phyloP scores from a whole-genome alignment of 53 echinoderm and acorn worm species.

The Stichopus horrens region DNA sequence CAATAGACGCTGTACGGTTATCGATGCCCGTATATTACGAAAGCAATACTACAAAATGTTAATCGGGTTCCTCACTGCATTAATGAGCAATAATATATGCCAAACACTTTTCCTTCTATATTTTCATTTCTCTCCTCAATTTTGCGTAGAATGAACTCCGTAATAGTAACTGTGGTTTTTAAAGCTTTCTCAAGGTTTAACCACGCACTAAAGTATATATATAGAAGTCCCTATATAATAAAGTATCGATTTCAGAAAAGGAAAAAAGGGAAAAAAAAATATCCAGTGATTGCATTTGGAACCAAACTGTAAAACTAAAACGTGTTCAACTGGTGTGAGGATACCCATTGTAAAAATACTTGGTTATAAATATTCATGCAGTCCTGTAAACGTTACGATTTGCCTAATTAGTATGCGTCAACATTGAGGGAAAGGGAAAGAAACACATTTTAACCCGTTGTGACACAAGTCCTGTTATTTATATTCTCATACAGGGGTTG shows the following conservation, averaged over 20 bases:
- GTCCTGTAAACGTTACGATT: neutral
- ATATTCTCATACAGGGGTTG: too few species aligned
- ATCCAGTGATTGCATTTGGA: too few species aligned
- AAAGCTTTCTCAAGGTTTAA: constrained; percentile 3
- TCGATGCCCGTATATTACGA: too few species aligned
- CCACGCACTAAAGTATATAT: too few species aligned
- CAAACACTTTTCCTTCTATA: neutral
- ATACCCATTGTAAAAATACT: neutral
- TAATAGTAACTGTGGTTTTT: neutral
- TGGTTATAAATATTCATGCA: constrained; percentile 26
- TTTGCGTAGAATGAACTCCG: too few species aligned
- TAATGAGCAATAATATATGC: constrained; percentile 33
- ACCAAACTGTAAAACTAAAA: neutral
- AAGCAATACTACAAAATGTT: too few species aligned
- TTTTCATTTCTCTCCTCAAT: neutral
- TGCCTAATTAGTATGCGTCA: neutral
- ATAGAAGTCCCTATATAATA: too few species aligned
- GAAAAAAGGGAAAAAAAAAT: too few species aligned
- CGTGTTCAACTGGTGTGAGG: neutral
- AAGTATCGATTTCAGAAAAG: too few species aligned
- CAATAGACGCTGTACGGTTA: too few species aligned
- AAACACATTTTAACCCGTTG: neutral
- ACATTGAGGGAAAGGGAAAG: neutral
- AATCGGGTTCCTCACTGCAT: neutral
- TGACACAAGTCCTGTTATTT: too few species aligned